Conservation (phyloP, 2,113 vertebrate species). For the Thunnus thynnus region DNA sequence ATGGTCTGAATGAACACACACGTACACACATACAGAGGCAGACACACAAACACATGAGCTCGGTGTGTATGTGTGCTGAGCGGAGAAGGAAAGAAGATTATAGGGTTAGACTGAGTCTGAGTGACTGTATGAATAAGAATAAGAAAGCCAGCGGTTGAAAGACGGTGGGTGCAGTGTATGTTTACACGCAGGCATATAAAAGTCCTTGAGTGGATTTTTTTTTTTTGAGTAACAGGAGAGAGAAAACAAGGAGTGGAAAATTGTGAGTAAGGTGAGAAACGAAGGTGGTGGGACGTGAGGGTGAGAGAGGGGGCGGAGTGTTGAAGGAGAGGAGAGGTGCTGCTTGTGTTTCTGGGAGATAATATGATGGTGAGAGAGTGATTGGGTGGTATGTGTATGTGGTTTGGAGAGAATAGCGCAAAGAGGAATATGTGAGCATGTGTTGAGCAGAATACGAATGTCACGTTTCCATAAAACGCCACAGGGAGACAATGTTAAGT, state of each 20-base stretch:
- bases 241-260: conserved; percentile 18
- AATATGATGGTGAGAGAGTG: conserved; percentile 25
- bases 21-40: conserved; percentile 13
- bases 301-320: conserved; percentile 28
- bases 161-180: conserved; percentile 7
- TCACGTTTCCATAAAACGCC: conserved; percentile 48
- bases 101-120: conserved; percentile 58
- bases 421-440: conserved; percentile 15
- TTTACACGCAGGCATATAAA: not conserved
- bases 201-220: not conserved
- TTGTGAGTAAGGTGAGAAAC: conserved; percentile 26
- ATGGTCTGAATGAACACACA: conserved; percentile 1
- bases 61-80: conserved; percentile 30
- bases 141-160: conserved; percentile 49
- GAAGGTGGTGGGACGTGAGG: conserved; percentile 8
- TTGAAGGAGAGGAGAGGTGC: conserved; percentile 16
- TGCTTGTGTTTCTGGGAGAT: conserved; percentile 24
- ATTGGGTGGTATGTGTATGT: conserved; percentile 20
- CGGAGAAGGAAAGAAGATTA: conserved; percentile 66
- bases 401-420: conserved; percentile 15
- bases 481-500: conserved; percentile 46
- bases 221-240: not conserved
- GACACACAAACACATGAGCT: conserved; percentile 24
- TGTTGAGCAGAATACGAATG: conserved; percentile 54
- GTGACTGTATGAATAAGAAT: conserved; percentile 71